Evolutionary conservation across 2,113 vertebrate genomes (phyloP), one percentile per base, ranked within the genome.

Genomic region (Phyllopteryx taeniolatus): DNA sequence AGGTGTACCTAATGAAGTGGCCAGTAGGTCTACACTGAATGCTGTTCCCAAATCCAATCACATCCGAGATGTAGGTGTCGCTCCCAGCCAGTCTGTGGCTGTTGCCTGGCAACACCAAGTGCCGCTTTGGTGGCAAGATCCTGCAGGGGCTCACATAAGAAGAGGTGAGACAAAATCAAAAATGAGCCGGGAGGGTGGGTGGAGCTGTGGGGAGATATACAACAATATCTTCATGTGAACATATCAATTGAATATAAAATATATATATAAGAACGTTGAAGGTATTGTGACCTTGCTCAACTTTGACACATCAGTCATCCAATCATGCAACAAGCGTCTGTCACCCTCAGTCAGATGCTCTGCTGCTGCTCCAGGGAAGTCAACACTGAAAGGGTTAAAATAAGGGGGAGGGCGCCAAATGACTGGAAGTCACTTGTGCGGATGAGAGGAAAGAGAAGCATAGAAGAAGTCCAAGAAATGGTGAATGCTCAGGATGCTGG

Each of bases 61-160:
- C 73, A 75, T 76, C 2, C 4, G 9, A 62, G 60, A 64, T 53
- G 68, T 46, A 68, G 75, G 67, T 33, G 51, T 63, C 8, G 39
- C 35, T 78, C 64, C 72, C 72, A 69, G 67, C 71, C 44, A 27
- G 57, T 64, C 60, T 63, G 33, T 42, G 17, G 49, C 62, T 1
- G 89, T 91, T 90, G 88, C 90, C 70, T 83, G 81, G 89, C 82
- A 90, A 91, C 89, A 81, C 75, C 17, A 47, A 71, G 71, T 27
- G 76, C 81, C 83, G 76, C 77, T 77, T 73, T 62, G 42, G 9
- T 62, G 67, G 27, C 69, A 73, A 49, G 56, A 60, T 79, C 73
- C 80, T 84, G 84, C 78, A 84, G 75, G 71, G 68, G 33, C 71
- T 71, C 72, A 73, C 49, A 69, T 1, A n/a, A 49, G 35, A 67